Evolutionary conservation across 2,797 vertebrate species (phyloP).

Genomic region (Stomatorhinus walkeri): DNA sequence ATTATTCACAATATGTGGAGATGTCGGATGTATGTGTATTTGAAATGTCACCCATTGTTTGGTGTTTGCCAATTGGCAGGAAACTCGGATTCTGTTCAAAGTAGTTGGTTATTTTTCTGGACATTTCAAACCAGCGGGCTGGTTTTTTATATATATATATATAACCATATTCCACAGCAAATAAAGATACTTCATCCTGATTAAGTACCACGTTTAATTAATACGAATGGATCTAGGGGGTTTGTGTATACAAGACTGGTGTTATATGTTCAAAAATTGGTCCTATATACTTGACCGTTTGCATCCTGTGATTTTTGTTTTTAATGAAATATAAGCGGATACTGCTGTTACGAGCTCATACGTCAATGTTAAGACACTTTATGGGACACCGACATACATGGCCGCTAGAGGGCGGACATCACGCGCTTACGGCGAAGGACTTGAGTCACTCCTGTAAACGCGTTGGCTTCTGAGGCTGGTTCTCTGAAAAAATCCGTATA

Average conservation of each 20-base stretch:
- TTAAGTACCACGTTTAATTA: background rate
- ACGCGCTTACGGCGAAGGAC: background rate
- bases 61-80: background rate
- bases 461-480: background rate
- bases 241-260: background rate
- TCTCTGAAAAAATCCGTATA: background rate
- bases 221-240: background rate
- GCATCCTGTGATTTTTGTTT: conserved; percentile 26
- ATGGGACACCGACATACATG: background rate
- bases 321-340: background rate
- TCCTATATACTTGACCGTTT: conserved; percentile 30
- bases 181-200: background rate
- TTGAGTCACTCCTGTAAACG: background rate
- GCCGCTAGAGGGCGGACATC: background rate
- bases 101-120: background rate
- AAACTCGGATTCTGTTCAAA: background rate
- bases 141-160: background rate
- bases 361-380: background rate
- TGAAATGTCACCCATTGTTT: background rate
- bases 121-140: conserved; percentile 30
- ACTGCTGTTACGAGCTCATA: background rate
- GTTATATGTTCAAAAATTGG: background rate
- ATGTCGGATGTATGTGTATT: background rate
- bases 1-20: background rate
- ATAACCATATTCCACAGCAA: background rate